These are phyloP conservation scores for Luperina testacea DNA, from an alignment of 2,888 invertebrate genomes.

Conservation along the genomic window DNA sequence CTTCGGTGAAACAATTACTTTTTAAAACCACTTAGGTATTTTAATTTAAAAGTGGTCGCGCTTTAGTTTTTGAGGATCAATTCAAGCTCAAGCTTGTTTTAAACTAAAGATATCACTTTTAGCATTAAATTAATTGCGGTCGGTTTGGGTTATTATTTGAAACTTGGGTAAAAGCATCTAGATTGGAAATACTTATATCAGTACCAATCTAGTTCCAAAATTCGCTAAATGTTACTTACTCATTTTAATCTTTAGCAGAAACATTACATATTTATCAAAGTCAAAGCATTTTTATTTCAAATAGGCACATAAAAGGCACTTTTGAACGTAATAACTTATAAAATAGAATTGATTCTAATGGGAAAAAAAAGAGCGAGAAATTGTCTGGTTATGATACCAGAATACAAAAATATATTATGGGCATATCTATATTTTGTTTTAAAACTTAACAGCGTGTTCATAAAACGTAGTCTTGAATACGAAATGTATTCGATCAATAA, in stretches of 20 bases:
- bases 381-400: too few relatives aligned
- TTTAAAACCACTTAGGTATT: slow-evolving; percentile 50
- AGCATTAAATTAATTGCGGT: slow-evolving; percentile 3
- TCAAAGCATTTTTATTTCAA: not conserved
- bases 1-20: slow-evolving; percentile 40
- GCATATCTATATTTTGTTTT: too few relatives aligned
- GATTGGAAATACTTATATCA: not conserved
- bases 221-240: not conserved
- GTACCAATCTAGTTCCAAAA: not conserved
- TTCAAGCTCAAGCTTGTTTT: slow-evolving; percentile 13
- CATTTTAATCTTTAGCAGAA: not conserved
- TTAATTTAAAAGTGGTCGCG: slow-evolving; percentile 34
- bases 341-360: not conserved
- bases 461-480: too few relatives aligned
- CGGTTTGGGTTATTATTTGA: not conserved
- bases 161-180: not conserved
- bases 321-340: not conserved
- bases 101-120: slow-evolving; percentile 15
- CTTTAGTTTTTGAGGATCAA: slow-evolving; percentile 30
- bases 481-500: too few relatives aligned
- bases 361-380: not conserved
- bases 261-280: not conserved
- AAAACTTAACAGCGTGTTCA: too few relatives aligned
- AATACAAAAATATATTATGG: too few relatives aligned
- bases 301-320: too few relatives aligned